phyloP scores from a whole-genome alignment of 2,113 vertebrate genomes.

The Pterocles gutturalis region DNA sequence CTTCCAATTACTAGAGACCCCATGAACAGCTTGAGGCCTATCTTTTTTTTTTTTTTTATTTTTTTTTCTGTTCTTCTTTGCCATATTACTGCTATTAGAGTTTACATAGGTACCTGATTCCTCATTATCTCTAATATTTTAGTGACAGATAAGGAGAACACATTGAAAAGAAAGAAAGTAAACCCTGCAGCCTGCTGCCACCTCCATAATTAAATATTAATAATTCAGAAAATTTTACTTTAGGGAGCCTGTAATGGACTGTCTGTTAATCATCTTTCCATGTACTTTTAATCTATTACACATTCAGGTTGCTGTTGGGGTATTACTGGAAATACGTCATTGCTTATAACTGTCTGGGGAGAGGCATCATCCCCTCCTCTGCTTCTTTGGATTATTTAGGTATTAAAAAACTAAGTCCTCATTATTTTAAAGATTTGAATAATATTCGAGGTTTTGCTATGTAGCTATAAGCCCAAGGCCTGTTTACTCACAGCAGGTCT shows the following conservation, averaged over 20 bases:
- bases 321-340: slow-evolving; percentile 45
- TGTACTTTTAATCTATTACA: slow-evolving; percentile 25
- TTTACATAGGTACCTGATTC: slow-evolving; percentile 78
- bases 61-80: slow-evolving; percentile 11
- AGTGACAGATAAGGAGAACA: slow-evolving; percentile 58
- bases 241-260: slow-evolving; percentile 25
- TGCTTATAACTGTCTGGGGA: slow-evolving; percentile 45
- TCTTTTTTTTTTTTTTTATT: slow-evolving; percentile 52
- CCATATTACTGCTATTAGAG: slow-evolving; percentile 58
- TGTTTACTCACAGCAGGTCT: background rate
- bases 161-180: slow-evolving; percentile 53
- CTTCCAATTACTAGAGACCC: slow-evolving; percentile 81
- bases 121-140: slow-evolving; percentile 78
- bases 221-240: slow-evolving; percentile 69
- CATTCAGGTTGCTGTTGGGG: slow-evolving; percentile 26
- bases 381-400: slow-evolving; percentile 20
- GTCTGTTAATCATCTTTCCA: slow-evolving; percentile 61
- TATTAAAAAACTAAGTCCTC: slow-evolving; percentile 1
- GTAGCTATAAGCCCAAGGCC: background rate
- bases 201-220: slow-evolving; percentile 76
- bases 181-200: slow-evolving; percentile 34
- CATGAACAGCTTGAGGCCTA: slow-evolving; percentile 52
- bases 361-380: background rate
- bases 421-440: slow-evolving; percentile 16
- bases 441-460: background rate